A percentile compares a stretch with the other conserved stretches of the same genome.
Evolutionary conservation across 2,888 invertebrate genomes (phyloP).

Genomic region (Macropis europaea): DNA sequence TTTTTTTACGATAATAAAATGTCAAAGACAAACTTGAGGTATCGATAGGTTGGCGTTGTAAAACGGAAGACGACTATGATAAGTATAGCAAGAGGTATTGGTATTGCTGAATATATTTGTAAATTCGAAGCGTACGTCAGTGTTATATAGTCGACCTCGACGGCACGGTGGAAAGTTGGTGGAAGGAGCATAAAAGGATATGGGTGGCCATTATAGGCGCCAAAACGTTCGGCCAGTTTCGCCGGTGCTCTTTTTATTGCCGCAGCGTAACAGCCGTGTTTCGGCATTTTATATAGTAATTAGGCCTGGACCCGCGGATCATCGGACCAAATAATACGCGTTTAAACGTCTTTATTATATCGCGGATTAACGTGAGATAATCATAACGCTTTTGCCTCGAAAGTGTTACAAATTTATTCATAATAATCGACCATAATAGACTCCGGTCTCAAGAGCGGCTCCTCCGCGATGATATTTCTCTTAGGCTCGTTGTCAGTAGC

Average conservation of each 20-base stretch:
- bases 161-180: slow-evolving; percentile 10
- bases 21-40: slow-evolving; percentile 2
- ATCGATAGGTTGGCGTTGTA: slow-evolving; percentile 27
- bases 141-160: slow-evolving; percentile 9
- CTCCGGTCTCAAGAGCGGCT: background rate
- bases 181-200: slow-evolving; percentile 37
- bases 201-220: slow-evolving; percentile 65
- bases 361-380: slow-evolving; percentile 70
- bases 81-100: slow-evolving; percentile 1
- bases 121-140: slow-evolving; percentile 4
- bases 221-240: slow-evolving; percentile 56
- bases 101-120: background rate
- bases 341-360: slow-evolving; percentile 74
- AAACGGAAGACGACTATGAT: slow-evolving; percentile 20
- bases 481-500: too few species aligned
- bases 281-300: slow-evolving; percentile 71
- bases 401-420: slow-evolving; percentile 44
- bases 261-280: slow-evolving; percentile 52
- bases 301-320: slow-evolving; percentile 64
- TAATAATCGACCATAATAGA: slow-evolving; percentile 47
- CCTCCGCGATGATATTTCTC: background rate
- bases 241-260: slow-evolving; percentile 58
- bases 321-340: slow-evolving; percentile 61
- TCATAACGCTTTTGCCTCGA: slow-evolving; percentile 63
- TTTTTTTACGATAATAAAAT: slow-evolving; percentile 30